Evolutionary conservation across 1,140 invertebrate species (phyloP).

Genomic region (Argopecten irradians): DNA sequence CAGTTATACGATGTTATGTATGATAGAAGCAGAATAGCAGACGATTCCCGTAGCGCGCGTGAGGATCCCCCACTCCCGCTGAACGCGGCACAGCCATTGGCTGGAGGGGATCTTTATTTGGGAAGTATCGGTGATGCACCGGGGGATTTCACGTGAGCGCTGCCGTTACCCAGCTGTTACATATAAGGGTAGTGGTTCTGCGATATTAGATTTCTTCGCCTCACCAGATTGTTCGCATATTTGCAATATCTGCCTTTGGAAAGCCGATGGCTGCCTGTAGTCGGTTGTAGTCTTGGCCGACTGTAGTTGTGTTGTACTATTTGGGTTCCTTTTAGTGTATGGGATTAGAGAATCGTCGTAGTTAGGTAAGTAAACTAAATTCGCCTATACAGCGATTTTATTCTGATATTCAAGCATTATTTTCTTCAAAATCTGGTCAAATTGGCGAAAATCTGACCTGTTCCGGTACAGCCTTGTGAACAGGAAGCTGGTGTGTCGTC

Average conservation of each 20-base stretch:
- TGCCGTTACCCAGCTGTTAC: constrained; percentile 47
- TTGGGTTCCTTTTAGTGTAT: constrained; percentile 56
- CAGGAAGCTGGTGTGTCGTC: constrained; percentile 50
- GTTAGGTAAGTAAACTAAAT: constrained; percentile 46
- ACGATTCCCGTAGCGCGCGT: background rate
- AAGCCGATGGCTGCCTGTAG: constrained; percentile 54
- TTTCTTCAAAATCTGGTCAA: constrained; percentile 35
- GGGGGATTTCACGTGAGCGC: constrained; percentile 25
- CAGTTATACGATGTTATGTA: constrained; percentile 16
- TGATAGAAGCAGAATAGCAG: background rate
- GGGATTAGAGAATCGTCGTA: constrained; percentile 41
- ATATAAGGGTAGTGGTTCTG: constrained; percentile 50
- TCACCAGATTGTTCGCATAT: constrained; percentile 56
- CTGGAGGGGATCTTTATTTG: constrained; percentile 5
- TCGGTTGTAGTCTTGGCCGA: constrained; percentile 40
- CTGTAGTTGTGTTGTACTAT: constrained; percentile 42
- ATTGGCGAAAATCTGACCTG: constrained; percentile 34
- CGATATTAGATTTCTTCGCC: constrained; percentile 56
- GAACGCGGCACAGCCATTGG: background rate
- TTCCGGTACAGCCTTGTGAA: constrained; percentile 27
- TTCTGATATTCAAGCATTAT: background rate
- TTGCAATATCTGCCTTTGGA: constrained; percentile 54
- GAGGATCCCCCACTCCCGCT: background rate
- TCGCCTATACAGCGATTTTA: constrained; percentile 20
- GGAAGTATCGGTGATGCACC: background rate